A percentile compares a stretch with the other conserved stretches of the same genome.
Conservation (phyloP, 2,113 vertebrate genomes). For the Capreolus pygargus region DNA sequence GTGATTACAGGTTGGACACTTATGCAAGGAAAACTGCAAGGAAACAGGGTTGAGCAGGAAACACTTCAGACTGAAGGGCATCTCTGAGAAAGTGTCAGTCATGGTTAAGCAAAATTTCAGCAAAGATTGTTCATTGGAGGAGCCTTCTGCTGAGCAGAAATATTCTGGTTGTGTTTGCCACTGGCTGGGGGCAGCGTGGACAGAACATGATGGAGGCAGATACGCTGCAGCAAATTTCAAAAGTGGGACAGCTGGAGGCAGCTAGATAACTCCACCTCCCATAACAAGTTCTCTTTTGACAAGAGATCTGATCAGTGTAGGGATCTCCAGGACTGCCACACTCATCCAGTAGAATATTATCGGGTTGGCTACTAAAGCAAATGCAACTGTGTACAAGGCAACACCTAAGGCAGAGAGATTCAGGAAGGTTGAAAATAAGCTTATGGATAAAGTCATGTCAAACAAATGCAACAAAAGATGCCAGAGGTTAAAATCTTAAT, state of each 20-base stretch:
- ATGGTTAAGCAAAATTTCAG: background rate
- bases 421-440: background rate
- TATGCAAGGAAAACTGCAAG: background rate
- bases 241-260: background rate
- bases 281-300: background rate
- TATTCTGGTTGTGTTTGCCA: background rate
- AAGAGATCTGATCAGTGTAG: background rate
- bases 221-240: background rate
- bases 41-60: background rate
- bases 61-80: background rate
- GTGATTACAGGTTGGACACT: background rate
- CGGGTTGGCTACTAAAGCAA: background rate
- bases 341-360: background rate
- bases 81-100: background rate
- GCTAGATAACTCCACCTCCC: background rate
- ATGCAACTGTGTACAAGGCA: background rate
- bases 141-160: background rate
- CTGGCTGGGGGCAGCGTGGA: background rate
- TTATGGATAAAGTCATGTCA: background rate
- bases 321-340: background rate
- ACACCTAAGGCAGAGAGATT: background rate
- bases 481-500: background rate
- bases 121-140: background rate
- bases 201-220: background rate
- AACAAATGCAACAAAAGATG: background rate